Base-by-base conservation (phyloP, 2,797 vertebrate genomes). In the Tauraco hartlaubi region DNA sequence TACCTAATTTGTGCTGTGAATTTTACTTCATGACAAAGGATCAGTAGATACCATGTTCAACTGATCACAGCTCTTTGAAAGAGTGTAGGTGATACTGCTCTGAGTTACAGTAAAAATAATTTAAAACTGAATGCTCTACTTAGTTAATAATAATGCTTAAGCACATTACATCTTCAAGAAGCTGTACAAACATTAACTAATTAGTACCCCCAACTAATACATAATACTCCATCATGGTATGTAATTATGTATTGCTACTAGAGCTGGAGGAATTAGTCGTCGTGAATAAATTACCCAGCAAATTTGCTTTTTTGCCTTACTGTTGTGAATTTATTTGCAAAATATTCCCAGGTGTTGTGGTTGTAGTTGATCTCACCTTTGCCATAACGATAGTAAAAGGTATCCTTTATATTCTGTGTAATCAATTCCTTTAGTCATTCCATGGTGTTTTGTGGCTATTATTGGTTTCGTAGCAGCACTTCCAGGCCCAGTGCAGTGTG, bases 171-270 rank as follows among this genome's bases (percentile, higher is more conserved):
- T 68, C 90, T 94, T 92, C 59, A 80, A 83, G 77, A 71, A 96
- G 89, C 97, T 97, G 97, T 96, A 90, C 93, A 97, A 97, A 97
- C 96, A 97, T 92, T 79, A 97, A 97, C 96, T 97, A 97, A 97
- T 97, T 97, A 95, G 69, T 95, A 94, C 90, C 97, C 96, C 94
- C 94, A 97, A 94, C 91, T 92, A 92, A 92, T 56, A 71, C 91
- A 80, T 88, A 83, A 94, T 77, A 88, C 73, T 86, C 92, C 76
- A 22, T 85, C 79, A 82, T 37, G 69, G 84, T 91, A 84, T 96
- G 87, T 96, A 97, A 97, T 97, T 97, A 97, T 82, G 90, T 92
- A 41, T 79, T 84, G 88, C 93, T 94, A 13, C 81, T 96, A 86
- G 89, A 97, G 89, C 93, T 94, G 82, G 72, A 94, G 78, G 92